A percentile compares a stretch with the other conserved stretches of the same genome.
Evolutionary conservation across 2,888 invertebrate genomes (phyloP).

Genomic region (Pseudanteris insignis): DNA sequence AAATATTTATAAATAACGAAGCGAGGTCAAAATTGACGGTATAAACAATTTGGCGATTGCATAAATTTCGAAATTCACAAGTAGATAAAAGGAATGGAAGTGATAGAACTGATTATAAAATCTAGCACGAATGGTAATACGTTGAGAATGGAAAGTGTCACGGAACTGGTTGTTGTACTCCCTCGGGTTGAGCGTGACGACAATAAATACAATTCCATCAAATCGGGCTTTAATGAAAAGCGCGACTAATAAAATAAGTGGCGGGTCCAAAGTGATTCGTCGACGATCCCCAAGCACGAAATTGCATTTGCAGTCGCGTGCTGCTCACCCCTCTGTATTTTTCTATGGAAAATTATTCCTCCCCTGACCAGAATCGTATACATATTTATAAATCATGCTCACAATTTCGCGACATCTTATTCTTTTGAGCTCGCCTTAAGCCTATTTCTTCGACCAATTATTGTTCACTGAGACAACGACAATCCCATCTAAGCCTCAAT

Average conservation of each 20-base stretch:
- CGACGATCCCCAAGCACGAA: slow-evolving; percentile 49
- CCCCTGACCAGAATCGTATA: slow-evolving; percentile 31
- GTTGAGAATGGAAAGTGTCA: slow-evolving; percentile 25
- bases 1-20: no score
- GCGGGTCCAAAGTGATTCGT: slow-evolving; percentile 51
- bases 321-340: slow-evolving; percentile 26
- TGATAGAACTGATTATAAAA: slow-evolving; percentile 19
- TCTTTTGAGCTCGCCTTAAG: slow-evolving; percentile 56
- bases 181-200: slow-evolving; percentile 36
- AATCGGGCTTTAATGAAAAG: slow-evolving; percentile 59
- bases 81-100: slow-evolving; percentile 9
- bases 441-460: slow-evolving; percentile 64
- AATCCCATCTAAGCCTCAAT: no score
- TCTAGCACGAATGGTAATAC: slow-evolving; percentile 16
- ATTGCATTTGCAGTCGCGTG: slow-evolving; percentile 51
- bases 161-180: slow-evolving; percentile 31
- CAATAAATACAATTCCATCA: slow-evolving; percentile 59
- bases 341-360: slow-evolving; percentile 30
- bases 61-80: no score
- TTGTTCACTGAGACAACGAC: slow-evolving; percentile 52
- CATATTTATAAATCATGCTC: slow-evolving; percentile 50
- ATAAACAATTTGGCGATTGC: no score
- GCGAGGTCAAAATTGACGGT: no score
- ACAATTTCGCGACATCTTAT: slow-evolving; percentile 42
- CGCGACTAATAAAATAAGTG: slow-evolving; percentile 60